Conservation (phyloP, 2,797 vertebrate genomes). For the Neosilurus mollespiculum region DNA sequence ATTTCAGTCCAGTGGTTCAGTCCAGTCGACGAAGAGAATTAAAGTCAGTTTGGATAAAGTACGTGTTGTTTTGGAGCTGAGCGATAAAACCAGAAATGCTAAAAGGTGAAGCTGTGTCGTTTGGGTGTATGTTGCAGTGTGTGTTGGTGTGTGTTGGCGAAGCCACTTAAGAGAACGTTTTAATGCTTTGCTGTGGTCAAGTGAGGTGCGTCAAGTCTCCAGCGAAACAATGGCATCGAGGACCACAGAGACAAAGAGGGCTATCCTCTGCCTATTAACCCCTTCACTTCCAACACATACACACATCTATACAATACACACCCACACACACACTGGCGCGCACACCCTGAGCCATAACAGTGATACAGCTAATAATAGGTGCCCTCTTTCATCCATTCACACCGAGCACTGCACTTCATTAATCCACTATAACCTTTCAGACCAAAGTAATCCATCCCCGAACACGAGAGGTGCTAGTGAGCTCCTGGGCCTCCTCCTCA, state of each 20-base stretch:
- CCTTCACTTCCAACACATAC: constrained; percentile 64
- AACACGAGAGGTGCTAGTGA: constrained; percentile 26
- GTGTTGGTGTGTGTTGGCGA: constrained; percentile 64
- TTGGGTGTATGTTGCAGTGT: constrained; percentile 36
- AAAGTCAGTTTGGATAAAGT: constrained; percentile 11
- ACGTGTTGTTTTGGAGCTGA: not conserved
- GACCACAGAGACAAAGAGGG: constrained; percentile 79
- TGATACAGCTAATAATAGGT: constrained; percentile 9
- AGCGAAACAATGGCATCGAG: constrained; percentile 79
- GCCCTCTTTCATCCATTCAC: constrained; percentile 30
- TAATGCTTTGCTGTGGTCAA: constrained; percentile 83
- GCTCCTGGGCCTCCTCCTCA: constrained; percentile 51
- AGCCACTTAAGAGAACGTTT: constrained; percentile 77
- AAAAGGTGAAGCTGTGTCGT: constrained; percentile 27
- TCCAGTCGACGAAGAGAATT: constrained; percentile 3
- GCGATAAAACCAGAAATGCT: not conserved
- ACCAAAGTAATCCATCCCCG: constrained; percentile 54
- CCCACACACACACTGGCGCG: constrained; percentile 19
- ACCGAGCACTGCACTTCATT: constrained; percentile 35
- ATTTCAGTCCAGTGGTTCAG: constrained; percentile 7
- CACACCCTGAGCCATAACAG: not conserved
- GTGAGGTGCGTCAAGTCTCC: constrained; percentile 81
- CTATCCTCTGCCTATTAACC: constrained; percentile 79
- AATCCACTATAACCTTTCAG: constrained; percentile 47
- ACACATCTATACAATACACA: constrained; percentile 41